Base-by-base conservation (phyloP, 2,888 invertebrate species). In the Coremacera marginata region DNA sequence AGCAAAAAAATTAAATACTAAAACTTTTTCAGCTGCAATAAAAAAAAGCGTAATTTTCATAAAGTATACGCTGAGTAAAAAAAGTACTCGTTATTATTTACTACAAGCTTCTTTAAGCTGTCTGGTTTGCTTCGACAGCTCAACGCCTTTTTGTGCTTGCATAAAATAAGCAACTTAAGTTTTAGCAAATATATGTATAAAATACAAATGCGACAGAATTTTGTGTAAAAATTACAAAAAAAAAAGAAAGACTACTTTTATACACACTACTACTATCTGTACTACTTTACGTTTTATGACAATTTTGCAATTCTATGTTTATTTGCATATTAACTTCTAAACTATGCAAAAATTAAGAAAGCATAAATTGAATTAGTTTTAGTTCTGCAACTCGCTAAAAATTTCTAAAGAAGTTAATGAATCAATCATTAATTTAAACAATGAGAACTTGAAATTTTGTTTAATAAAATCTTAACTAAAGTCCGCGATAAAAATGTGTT, bases 181-280 rank as follows among this genome's bases (percentile, higher is more conserved):
- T 44, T 14, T 22, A 60, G 60, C 60, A 60, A 60, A 60, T 60
- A 60, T 27, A 60, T 60, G 60, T 60, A 60, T 60, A 60, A 60
- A 60, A 60, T 60, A 60, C 60, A 60, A 60, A 60, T 44, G 11
- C 11, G 11, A 44, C 44, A 44, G 27, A 60, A 22, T 27, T 27
- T 25, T 60, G 25, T 60, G 60, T 60, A 27, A 60, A 60, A 60
- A 60, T 60, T 60, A 60, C 25, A 60, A 16, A 60, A 9, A 19
- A 60, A 22, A 57, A 1, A 22, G 9, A n/a, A n/a, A n/a, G n/a
- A n/a, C 5, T 60, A 60, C 16, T 22, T 60, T 60, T 60, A 44
- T 44, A 11, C 11, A 3, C 44, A 11, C 44, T 14, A 44, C 44
- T 44, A 11, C n/a, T n/a, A 7, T 11, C 44, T 44, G 2, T 44